These are phyloP conservation scores for Falco biarmicus DNA, from an alignment of 2,797 vertebrate genomes.

Conservation along the genomic window DNA sequence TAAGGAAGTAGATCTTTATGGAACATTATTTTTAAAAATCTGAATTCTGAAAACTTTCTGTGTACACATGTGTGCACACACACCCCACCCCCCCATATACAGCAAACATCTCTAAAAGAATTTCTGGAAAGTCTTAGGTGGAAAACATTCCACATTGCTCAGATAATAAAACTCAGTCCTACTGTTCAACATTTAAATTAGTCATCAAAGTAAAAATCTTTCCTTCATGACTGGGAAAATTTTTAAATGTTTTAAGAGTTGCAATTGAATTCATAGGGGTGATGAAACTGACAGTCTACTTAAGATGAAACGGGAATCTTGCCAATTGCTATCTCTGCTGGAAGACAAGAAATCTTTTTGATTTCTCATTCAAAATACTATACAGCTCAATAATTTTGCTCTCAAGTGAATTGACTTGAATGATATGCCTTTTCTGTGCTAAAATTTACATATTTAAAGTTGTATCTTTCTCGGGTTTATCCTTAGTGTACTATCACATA, in stretches of 20 bases:
- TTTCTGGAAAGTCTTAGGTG: neutral
- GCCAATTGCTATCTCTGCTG: neutral
- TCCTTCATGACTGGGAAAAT: neutral
- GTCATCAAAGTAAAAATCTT: conserved; percentile 16
- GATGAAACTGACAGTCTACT: conserved; percentile 37
- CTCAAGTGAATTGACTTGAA: neutral
- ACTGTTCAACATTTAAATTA: conserved; percentile 10
- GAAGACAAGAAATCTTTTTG: conserved; percentile 27
- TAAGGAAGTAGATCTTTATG: neutral
- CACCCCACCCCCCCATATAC: neutral
- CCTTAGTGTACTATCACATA: neutral
- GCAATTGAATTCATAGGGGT: neutral
- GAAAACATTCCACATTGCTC: neutral
- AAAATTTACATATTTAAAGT: neutral
- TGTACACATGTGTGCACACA: neutral
- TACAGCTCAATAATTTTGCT: conserved; percentile 5
- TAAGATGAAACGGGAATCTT: neutral
- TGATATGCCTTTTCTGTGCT: neutral
- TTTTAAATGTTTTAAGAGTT: conserved; percentile 11
- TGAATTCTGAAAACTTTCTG: neutral
- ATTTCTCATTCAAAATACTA: conserved; percentile 33
- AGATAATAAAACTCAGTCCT: neutral
- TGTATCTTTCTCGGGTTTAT: neutral
- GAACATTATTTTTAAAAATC: neutral
- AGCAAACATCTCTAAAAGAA: neutral